Percentiles rank a stretch among this genome's conserved stretches.
These are phyloP conservation scores for Chlorodrepanis virens DNA, from an alignment of 2,113 vertebrate genomes.

Conservation along the genomic window DNA sequence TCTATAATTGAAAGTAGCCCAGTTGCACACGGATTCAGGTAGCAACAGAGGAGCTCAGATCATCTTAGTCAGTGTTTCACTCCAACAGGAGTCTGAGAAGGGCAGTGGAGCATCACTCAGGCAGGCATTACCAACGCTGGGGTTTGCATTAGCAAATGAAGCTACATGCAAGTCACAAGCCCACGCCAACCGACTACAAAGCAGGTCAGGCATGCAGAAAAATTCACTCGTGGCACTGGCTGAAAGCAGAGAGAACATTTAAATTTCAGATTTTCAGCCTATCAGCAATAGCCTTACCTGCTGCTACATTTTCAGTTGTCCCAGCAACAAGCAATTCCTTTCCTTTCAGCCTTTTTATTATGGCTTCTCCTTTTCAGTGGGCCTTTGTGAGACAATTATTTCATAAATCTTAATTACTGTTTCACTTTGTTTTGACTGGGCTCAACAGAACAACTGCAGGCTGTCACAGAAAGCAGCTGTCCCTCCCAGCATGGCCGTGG, in stretches of 20 bases:
- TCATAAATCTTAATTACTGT: not conserved
- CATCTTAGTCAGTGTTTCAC: slow-evolving; percentile 36
- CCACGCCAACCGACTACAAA: slow-evolving; percentile 48
- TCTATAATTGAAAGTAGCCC: slow-evolving; percentile 70
- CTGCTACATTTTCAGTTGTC: not conserved
- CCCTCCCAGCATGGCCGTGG: not conserved
- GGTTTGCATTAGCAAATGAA: slow-evolving; percentile 40
- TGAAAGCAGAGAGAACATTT: slow-evolving; percentile 36
- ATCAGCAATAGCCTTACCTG: slow-evolving; percentile 40
- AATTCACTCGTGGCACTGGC: not conserved
- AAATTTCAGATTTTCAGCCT: slow-evolving; percentile 19
- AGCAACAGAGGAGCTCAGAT: slow-evolving; percentile 42
- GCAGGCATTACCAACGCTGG: not conserved
- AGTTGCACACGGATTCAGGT: not conserved
- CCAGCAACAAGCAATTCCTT: not conserved
- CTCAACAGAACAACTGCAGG: not conserved
- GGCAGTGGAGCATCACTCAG: not conserved
- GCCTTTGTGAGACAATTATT: not conserved
- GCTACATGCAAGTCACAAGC: not conserved
- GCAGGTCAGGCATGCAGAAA: slow-evolving; percentile 52
- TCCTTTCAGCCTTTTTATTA: not conserved
- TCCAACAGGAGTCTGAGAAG: slow-evolving; percentile 5
- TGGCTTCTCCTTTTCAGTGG: not conserved
- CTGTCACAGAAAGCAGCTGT: not conserved
- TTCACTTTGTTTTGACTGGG: slow-evolving; percentile 1